A percentile compares a stretch with the other conserved stretches of the same genome.
Conservation (phyloP, 2,797 vertebrate genomes). For the Pyrocephalus nanus region DNA sequence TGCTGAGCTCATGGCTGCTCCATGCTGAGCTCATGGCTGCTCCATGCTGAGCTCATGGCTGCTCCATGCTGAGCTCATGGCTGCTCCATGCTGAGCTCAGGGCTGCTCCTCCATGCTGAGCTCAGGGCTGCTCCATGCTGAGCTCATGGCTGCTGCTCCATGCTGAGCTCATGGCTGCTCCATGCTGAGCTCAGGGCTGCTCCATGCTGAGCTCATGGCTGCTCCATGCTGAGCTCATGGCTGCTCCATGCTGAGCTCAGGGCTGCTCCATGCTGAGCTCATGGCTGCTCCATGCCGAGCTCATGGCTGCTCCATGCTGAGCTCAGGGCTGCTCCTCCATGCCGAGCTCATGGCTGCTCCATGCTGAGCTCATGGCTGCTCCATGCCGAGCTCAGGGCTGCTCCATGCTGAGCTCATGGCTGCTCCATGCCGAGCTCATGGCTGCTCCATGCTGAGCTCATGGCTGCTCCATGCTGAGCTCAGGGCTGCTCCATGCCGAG, state of each 20-base stretch:
- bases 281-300: neutral
- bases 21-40: too few relatives aligned
- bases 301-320: neutral
- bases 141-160: too few relatives aligned
- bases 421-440: neutral
- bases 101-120: neutral
- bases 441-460: neutral
- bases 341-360: neutral
- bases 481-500: too few relatives aligned
- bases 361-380: too few relatives aligned
- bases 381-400: too few relatives aligned
- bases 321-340: neutral
- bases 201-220: too few relatives aligned
- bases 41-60: too few relatives aligned
- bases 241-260: neutral
- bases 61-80: rapidly evolving
- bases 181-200: rapidly evolving
- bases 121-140: neutral
- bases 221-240: neutral
- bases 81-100: neutral
- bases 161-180: neutral
- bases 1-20: neutral
- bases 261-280: too few relatives aligned
- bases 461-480: neutral
- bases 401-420: rapidly evolving